These are phyloP conservation scores for Alligator sinensis DNA, from an alignment of 2,113 vertebrate species.

Conservation along the genomic window DNA sequence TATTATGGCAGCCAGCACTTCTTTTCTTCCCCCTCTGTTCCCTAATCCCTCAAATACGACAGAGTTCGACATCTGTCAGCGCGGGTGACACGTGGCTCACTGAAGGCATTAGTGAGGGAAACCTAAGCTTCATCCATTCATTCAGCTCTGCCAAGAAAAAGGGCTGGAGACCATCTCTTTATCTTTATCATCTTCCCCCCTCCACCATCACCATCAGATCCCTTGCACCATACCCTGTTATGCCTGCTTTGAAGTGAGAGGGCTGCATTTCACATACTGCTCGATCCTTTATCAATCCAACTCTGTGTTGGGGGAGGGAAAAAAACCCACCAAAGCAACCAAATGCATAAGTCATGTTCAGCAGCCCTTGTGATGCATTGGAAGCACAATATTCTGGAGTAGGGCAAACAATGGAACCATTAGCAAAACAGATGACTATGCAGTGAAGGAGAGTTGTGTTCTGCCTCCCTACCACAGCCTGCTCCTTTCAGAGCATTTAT, in stretches of 20 bases:
- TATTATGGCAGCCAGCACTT: not conserved
- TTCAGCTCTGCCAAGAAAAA: not conserved
- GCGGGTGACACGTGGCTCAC: rapidly evolving
- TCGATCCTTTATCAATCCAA: not conserved
- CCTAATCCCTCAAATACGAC: not conserved
- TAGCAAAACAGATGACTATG: conserved; percentile 21
- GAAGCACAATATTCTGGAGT: not conserved
- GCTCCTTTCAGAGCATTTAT: conserved; percentile 17
- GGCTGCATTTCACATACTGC: not conserved
- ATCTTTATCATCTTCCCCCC: not conserved
- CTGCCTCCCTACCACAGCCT: not conserved
- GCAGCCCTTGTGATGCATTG: not conserved
- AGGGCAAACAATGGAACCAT: not conserved
- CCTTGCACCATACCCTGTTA: rapidly evolving
- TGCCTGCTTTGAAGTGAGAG: not conserved
- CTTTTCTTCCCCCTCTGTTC: not conserved
- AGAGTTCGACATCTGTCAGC: not conserved
- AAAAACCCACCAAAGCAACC: not conserved
- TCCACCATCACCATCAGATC: not conserved
- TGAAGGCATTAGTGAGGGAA: rapidly evolving
- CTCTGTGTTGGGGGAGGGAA: not conserved
- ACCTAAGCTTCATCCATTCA: not conserved
- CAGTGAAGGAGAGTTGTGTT: rapidly evolving
- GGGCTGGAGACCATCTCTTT: rapidly evolving
- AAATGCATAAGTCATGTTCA: not conserved